Conservation (phyloP, 2,113 vertebrate species). For the Shinisaurus crocodilurus region DNA sequence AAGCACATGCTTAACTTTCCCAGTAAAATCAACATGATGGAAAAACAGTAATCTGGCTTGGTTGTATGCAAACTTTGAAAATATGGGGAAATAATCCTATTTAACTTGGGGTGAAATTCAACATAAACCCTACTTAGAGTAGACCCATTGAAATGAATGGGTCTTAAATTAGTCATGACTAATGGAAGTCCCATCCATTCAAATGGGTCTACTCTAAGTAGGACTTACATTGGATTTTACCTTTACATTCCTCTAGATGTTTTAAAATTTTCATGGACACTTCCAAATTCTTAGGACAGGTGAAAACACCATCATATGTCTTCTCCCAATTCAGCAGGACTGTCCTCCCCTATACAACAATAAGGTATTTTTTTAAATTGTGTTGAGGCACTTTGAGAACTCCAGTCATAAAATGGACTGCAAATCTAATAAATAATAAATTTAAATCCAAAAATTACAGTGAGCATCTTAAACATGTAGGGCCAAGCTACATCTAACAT, state of each 20-base stretch:
- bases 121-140: too few relatives aligned
- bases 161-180: too few relatives aligned
- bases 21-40: background rate
- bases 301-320: background rate
- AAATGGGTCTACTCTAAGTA: too few relatives aligned
- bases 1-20: background rate
- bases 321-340: too few relatives aligned
- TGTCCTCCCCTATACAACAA: too few relatives aligned
- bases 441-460: background rate
- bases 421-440: background rate
- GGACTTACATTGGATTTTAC: too few relatives aligned
- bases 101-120: background rate
- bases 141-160: too few relatives aligned
- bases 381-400: too few relatives aligned
- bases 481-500: background rate
- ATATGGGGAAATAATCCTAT: too few relatives aligned
- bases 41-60: background rate
- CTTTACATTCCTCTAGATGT: background rate
- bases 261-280: background rate
- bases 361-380: too few relatives aligned
- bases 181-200: too few relatives aligned
- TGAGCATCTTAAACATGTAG: background rate
- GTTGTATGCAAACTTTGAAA: background rate
- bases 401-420: too few relatives aligned
- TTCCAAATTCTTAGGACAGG: background rate